These are phyloP conservation scores for Polypedilum vanderplanki DNA, from an alignment of 1,140 invertebrate species.

Conservation along the genomic window DNA sequence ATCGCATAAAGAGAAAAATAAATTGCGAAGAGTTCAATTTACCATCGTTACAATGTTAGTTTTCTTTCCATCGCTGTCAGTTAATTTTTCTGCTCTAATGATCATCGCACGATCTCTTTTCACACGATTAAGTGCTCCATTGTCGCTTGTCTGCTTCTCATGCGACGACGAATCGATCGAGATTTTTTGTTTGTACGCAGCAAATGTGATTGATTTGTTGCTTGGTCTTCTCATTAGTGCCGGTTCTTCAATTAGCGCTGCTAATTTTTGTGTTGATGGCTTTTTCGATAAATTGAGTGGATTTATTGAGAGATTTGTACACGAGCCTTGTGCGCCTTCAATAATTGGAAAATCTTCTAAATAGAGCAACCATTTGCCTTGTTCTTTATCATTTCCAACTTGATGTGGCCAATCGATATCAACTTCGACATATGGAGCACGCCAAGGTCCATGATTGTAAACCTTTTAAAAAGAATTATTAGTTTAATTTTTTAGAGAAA, in stretches of 20 bases:
- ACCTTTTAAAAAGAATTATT: constrained; percentile 46
- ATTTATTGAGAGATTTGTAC: constrained; percentile 56
- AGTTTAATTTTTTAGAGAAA: not conserved
- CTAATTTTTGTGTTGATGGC: constrained; percentile 31
- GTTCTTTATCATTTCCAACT: constrained; percentile 64
- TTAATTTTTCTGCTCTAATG: constrained; percentile 61
- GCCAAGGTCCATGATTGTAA: constrained; percentile 81
- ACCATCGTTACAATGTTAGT: constrained; percentile 72
- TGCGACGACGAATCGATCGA: not conserved
- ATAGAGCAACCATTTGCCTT: constrained; percentile 87
- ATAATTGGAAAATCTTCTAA: constrained; percentile 71
- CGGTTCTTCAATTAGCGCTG: constrained; percentile 32
- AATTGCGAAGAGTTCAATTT: constrained; percentile 34
- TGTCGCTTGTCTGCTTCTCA: constrained; percentile 25
- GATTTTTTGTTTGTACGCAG: constrained; percentile 31
- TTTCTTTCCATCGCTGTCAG: constrained; percentile 61
- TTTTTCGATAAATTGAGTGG: constrained; percentile 57
- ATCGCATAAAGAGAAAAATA: too few species aligned
- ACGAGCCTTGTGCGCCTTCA: constrained; percentile 56
- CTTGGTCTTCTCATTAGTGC: constrained; percentile 35
- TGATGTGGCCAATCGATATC: constrained; percentile 84
- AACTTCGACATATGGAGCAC: constrained; percentile 69
- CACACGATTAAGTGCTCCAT: constrained; percentile 35
- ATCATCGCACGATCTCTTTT: constrained; percentile 66
- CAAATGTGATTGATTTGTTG: constrained; percentile 31